phyloP scores from a whole-genome alignment of 2,888 invertebrate genomes.

The Monochamus alternatus region DNA sequence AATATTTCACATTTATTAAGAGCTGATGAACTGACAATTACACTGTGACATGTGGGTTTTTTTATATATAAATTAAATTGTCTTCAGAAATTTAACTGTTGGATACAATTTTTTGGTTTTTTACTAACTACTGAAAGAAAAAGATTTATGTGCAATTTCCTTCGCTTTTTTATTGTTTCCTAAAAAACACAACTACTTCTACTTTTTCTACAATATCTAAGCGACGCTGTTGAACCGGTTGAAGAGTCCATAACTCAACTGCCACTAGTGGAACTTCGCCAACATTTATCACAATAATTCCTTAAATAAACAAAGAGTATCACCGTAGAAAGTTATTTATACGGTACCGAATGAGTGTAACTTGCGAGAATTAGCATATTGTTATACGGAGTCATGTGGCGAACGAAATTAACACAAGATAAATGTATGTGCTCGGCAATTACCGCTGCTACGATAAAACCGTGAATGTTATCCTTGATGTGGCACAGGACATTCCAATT shows the following conservation, averaged over 20 bases:
- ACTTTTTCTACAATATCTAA: not conserved
- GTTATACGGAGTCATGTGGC: constrained; percentile 56
- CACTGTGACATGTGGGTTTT: too few species aligned
- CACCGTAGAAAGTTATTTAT: constrained; percentile 59
- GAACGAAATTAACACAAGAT: constrained; percentile 59
- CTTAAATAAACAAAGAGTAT: constrained; percentile 56
- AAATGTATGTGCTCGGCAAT: constrained; percentile 49
- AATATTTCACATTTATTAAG: too few species aligned
- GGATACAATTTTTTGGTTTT: too few species aligned
- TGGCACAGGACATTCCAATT: too few species aligned
- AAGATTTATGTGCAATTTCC: too few species aligned
- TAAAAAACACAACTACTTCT: too few species aligned
- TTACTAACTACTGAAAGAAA: too few species aligned
- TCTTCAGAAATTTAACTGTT: too few species aligned
- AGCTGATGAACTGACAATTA: too few species aligned
- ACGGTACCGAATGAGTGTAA: constrained; percentile 58
- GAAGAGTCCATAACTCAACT: constrained; percentile 30
- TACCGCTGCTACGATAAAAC: constrained; percentile 45
- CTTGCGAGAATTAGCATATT: constrained; percentile 58
- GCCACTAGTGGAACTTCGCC: constrained; percentile 21
- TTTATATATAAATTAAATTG: too few species aligned
- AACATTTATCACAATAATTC: constrained; percentile 56
- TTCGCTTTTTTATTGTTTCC: too few species aligned
- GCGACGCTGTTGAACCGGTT: not conserved
- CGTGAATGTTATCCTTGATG: constrained; percentile 13